phyloP scores from a whole-genome alignment of 2,888 invertebrate species.

The Emmelina monodactyla region DNA sequence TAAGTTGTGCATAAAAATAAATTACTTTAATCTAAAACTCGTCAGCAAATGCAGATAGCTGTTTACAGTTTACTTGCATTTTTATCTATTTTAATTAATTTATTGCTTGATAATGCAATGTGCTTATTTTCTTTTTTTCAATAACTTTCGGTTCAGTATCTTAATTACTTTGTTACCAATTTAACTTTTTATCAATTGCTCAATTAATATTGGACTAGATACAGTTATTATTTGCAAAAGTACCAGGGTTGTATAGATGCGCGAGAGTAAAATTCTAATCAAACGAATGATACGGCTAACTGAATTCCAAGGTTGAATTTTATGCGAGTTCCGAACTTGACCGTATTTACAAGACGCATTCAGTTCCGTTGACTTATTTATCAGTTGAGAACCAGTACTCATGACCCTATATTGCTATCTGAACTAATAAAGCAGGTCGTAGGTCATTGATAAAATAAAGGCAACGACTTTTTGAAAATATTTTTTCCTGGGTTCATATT shows the following conservation, averaged over 20 bases:
- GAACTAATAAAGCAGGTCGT: slow-evolving; percentile 28
- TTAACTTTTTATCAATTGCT: too few relatives aligned
- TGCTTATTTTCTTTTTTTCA: slow-evolving; percentile 23
- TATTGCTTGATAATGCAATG: slow-evolving; percentile 20
- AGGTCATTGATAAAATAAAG: slow-evolving; percentile 42
- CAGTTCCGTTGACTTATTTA: slow-evolving; percentile 51
- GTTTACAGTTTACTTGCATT: slow-evolving; percentile 15
- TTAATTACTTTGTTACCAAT: too few relatives aligned
- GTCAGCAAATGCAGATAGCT: background rate
- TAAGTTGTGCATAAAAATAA: slow-evolving; percentile 15
- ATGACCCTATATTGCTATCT: slow-evolving; percentile 46
- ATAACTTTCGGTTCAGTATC: slow-evolving; percentile 13
- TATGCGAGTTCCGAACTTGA: slow-evolving; percentile 47
- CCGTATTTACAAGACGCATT: slow-evolving; percentile 34
- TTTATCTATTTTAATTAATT: slow-evolving; percentile 32
- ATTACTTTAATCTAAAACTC: slow-evolving; percentile 16
- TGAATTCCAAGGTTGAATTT: slow-evolving; percentile 4
- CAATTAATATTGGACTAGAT: too few relatives aligned
- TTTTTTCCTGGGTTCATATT: slow-evolving; percentile 31
- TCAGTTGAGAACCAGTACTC: slow-evolving; percentile 33
- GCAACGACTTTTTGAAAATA: slow-evolving; percentile 53
- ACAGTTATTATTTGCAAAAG: too few relatives aligned
- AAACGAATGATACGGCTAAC: background rate
- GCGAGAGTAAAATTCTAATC: too few relatives aligned
- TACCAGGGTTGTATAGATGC: too few relatives aligned